phyloP scores from a whole-genome alignment of 2,113 vertebrate species.

The Pachypanchax playfairii region DNA sequence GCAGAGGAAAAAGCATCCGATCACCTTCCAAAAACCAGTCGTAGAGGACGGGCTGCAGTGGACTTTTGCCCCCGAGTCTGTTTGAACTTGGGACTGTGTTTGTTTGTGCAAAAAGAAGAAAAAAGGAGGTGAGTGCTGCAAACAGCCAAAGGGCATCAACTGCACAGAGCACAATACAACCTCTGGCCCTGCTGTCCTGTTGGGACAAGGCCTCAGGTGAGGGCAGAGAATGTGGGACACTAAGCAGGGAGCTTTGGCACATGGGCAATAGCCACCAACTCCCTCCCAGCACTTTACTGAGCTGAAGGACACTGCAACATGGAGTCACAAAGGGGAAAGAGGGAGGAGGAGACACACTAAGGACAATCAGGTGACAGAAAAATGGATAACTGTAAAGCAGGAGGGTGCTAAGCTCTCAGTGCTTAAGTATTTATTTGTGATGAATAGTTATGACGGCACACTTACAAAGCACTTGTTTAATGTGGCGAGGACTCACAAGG shows the following conservation, averaged over 20 bases:
- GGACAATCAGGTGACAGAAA: conserved; percentile 68
- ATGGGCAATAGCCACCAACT: conserved; percentile 57
- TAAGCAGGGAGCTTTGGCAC: conserved; percentile 64
- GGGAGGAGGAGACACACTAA: conserved; percentile 46
- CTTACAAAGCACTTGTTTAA: conserved; percentile 82
- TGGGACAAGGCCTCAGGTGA: conserved; percentile 64
- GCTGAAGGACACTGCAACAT: conserved; percentile 70
- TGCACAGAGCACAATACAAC: conserved; percentile 44
- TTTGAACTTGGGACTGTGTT: conserved; percentile 57
- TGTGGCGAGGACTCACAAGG: conserved; percentile 66
- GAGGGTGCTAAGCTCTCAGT: conserved; percentile 76
- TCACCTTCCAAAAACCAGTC: conserved; percentile 81
- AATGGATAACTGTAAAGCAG: conserved; percentile 75
- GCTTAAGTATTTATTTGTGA: conserved; percentile 83
- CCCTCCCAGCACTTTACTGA: conserved; percentile 55
- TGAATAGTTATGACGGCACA: conserved; percentile 81
- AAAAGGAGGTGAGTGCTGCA: not conserved
- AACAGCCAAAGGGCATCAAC: conserved; percentile 47
- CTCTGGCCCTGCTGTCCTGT: conserved; percentile 49
- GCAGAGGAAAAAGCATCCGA: conserved; percentile 64
- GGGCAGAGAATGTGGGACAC: conserved; percentile 63
- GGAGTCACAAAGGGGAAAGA: conserved; percentile 39
- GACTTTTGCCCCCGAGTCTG: conserved; percentile 58
- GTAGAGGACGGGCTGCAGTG: conserved; percentile 68
- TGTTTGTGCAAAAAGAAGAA: conserved; percentile 21